Percentiles rank a stretch among this genome's conserved stretches.
Evolutionary conservation across 2,797 vertebrate species (phyloP).

Genomic region (Calcarius lapponicus): DNA sequence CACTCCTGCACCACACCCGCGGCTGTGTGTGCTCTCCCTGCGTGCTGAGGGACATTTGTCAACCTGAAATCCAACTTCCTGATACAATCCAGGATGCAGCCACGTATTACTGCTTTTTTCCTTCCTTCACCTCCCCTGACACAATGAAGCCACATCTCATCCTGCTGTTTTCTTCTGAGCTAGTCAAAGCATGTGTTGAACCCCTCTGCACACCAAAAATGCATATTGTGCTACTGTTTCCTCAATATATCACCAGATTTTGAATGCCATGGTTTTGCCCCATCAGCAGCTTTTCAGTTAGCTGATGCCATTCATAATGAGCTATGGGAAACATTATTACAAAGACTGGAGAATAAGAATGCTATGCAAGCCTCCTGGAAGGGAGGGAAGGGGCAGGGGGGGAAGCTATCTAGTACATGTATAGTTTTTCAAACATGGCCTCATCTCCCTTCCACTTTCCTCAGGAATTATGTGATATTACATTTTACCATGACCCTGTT

Average conservation of each 20-base stretch:
- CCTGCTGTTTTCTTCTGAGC: not conserved
- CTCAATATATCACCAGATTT: not conserved
- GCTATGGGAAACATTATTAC: not conserved
- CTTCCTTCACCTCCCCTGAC: not conserved
- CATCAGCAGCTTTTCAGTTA: not conserved
- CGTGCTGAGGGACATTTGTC: not conserved
- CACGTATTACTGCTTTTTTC: not conserved
- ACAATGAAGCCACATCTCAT: not conserved
- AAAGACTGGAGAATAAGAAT: not conserved
- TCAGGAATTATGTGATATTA: not conserved
- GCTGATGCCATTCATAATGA: not conserved
- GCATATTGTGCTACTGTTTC: not conserved
- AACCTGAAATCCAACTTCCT: not conserved
- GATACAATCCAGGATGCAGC: not conserved
- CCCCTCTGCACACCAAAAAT: not conserved
- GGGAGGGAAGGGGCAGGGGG: not conserved
- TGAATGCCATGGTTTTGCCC: not conserved
- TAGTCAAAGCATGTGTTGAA: not conserved
- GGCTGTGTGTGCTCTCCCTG: not conserved
- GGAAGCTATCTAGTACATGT: fast-evolving
- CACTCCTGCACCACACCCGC: not conserved
- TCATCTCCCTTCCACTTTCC: not conserved
- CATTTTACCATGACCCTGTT: not conserved
- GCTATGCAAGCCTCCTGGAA: not conserved
- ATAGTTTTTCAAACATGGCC: not conserved